A percentile compares a stretch with the other conserved stretches of the same genome.
Conservation (phyloP, 2,888 invertebrate species). For the Axea sp. region DNA sequence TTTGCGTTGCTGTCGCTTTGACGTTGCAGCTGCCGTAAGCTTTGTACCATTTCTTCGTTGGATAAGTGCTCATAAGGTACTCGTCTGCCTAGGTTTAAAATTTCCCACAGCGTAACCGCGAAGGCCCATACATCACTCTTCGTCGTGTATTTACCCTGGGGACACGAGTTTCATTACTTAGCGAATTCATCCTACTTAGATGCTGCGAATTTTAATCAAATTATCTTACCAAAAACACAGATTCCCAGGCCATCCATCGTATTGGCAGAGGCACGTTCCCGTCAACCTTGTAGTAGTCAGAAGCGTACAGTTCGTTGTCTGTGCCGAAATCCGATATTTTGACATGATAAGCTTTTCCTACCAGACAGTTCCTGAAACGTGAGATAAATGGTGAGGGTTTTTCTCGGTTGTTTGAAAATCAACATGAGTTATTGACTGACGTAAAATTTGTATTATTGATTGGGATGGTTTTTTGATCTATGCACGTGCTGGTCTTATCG, state of each 20-base stretch:
- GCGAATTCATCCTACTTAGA: constrained; percentile 1
- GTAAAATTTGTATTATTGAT: too few species aligned
- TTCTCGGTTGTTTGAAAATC: too few species aligned
- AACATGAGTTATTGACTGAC: too few species aligned
- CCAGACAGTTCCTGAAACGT: constrained; percentile 87
- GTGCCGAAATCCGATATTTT: constrained; percentile 93
- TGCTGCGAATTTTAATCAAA: constrained; percentile 25
- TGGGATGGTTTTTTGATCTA: background rate
- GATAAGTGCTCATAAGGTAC: constrained; percentile 88
- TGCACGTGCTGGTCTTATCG: too few species aligned
- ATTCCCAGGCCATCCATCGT: constrained; percentile 95
- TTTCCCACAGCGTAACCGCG: constrained; percentile 93
- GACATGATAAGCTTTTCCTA: constrained; percentile 89
- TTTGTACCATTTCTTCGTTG: constrained; percentile 90
- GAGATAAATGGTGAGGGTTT: background rate
- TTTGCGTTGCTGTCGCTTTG: constrained; percentile 80
- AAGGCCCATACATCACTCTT: constrained; percentile 96
- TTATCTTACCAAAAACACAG: constrained; percentile 83
- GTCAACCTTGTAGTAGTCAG: constrained; percentile 91
- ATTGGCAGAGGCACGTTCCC: constrained; percentile 89
- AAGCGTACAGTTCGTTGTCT: constrained; percentile 88
- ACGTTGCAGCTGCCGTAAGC: constrained; percentile 86
- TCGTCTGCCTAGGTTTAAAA: constrained; percentile 87
- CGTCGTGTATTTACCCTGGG: constrained; percentile 90
- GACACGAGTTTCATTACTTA: constrained; percentile 53